phyloP scores from a whole-genome alignment of 2,888 invertebrate species.

The Watsonalla cultraria region DNA sequence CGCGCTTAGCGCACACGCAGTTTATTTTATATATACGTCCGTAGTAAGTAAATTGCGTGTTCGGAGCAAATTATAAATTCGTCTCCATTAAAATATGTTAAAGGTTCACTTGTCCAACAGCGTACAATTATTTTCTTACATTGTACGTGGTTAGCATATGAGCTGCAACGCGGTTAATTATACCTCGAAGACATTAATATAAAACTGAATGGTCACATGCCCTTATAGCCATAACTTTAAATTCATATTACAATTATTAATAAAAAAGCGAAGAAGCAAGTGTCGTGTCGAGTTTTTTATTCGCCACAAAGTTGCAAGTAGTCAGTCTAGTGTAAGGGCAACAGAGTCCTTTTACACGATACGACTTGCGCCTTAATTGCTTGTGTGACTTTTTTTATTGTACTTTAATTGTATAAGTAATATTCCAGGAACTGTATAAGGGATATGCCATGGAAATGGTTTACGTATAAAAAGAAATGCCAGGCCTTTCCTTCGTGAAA shows the following conservation, averaged over 20 bases:
- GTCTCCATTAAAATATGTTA: slow-evolving; percentile 8
- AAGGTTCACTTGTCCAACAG: slow-evolving; percentile 8
- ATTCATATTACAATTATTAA: slow-evolving; percentile 30
- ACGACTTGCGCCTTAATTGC: not conserved
- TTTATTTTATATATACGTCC: not conserved
- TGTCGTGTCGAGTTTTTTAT: slow-evolving; percentile 27
- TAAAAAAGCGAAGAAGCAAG: slow-evolving; percentile 19
- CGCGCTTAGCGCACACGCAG: not conserved
- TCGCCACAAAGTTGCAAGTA: slow-evolving; percentile 29
- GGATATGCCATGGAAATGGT: too few relatives aligned
- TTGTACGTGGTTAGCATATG: slow-evolving; percentile 3
- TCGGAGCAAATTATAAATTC: not conserved
- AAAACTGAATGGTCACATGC: slow-evolving; percentile 13
- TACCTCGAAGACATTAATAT: slow-evolving; percentile 9
- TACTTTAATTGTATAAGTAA: too few relatives aligned
- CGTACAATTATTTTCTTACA: slow-evolving; percentile 1
- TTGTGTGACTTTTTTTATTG: not conserved
- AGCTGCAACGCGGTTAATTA: slow-evolving; percentile 10
- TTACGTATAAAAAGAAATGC: too few relatives aligned
- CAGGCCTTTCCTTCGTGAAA: too few relatives aligned
- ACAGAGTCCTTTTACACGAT: slow-evolving; percentile 7
- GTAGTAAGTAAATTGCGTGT: not conserved
- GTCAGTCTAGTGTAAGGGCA: slow-evolving; percentile 7
- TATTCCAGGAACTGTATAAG: too few relatives aligned
- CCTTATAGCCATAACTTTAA: slow-evolving; percentile 16